Evolutionary conservation across 1,140 invertebrate genomes (phyloP), one percentile per base, ranked within the genome.

Genomic region (Venustaconcha ellipsiformis): DNA sequence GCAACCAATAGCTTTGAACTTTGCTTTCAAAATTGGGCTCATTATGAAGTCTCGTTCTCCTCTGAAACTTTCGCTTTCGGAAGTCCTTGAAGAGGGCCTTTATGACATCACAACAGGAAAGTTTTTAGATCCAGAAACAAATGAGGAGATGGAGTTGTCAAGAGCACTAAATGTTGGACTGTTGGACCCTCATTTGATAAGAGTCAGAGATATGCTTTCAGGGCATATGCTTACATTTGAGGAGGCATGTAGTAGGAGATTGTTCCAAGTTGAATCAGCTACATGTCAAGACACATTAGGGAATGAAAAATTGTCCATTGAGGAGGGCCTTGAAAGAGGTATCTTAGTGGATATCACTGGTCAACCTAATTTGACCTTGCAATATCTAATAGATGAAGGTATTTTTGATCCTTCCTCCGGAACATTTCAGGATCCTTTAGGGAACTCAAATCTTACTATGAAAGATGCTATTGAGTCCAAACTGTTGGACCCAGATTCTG

Each of bases 1-100:
- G 56, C 92, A 93, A 83, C 91, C 92, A n/a, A 90, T 96, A 63
- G 94, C 96, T 89, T 95, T 97, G 80, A 93, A 94, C 68, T 95
- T 96, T 92, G 96, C 95, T 13, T 93, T 97, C 81, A 95, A 96
- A 87, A 92, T 93, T 81, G 96, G 95, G 26, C 89, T 95, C 18
- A 90, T 97, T 8, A 91, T 96, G 23, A 96, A 96, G 90, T 87
- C 84, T n/a, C 95, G 97, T 90, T 93, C 95, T 1, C 93, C 94
- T 66, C 93, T 93, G 87, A 95, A 95, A 18, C 92, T 97, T 87
- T 94, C 95, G 20, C 90, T 98, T 2, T 94, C 94, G 78, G 95
- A 97, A 90, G 94, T 95, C 1, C 92, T 97, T 56, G 87, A 93
- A 60, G 96, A 96, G 87, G 94, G 94, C 64, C 92, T 97, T 20